Evolutionary conservation across 2,888 invertebrate species (phyloP), one percentile per base, ranked within the genome.

Genomic region (Sminthurides aquaticus): DNA sequence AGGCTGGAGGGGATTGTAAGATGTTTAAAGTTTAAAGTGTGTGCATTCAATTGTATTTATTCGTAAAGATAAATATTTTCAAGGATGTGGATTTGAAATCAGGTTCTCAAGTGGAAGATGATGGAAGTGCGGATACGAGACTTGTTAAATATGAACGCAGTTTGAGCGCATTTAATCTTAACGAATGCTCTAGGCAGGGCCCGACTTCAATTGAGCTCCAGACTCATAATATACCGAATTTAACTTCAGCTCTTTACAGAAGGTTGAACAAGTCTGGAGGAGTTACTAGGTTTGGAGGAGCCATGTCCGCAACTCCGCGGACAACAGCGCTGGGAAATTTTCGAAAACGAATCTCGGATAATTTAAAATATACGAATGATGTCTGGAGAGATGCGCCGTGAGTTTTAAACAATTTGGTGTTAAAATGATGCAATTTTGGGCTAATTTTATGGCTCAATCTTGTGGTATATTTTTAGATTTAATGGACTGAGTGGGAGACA

Each of bases 371-470:
- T 49, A 71, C 69, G 2, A 66, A 67, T 64, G 65, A 64, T n/a
- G 28, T 71, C 25, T 71, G 71, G 71, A 62, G 69, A 56, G 61
- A 57, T 49, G 58, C 67, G 49, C 71, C 71, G 69, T 71, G 52
- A 64, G 67, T 54, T 20, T 8, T 60, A 28, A 61, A 48, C 34
- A 34, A 22, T 22, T 43, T 34, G 27, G 60, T 26, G 22, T 34
- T n/a, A 24, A n/a, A 22, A 26, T 29, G n/a, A n/a, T n/a, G n/a
- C n/a, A n/a, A n/a, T n/a, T n/a, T n/a, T n/a, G n/a, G n/a, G n/a
- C n/a, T n/a, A n/a, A n/a, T n/a, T n/a, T n/a, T n/a, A n/a, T n/a
- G n/a, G n/a, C n/a, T n/a, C n/a, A n/a, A n/a, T n/a, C 22, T 27
- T 49, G 24, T 8, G n/a, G 5, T 11, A 52, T 52, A 52, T 28